Evolutionary conservation across 2,113 vertebrate genomes (phyloP), one percentile per base, ranked within the genome.

Genomic region (Alethe diademata): DNA sequence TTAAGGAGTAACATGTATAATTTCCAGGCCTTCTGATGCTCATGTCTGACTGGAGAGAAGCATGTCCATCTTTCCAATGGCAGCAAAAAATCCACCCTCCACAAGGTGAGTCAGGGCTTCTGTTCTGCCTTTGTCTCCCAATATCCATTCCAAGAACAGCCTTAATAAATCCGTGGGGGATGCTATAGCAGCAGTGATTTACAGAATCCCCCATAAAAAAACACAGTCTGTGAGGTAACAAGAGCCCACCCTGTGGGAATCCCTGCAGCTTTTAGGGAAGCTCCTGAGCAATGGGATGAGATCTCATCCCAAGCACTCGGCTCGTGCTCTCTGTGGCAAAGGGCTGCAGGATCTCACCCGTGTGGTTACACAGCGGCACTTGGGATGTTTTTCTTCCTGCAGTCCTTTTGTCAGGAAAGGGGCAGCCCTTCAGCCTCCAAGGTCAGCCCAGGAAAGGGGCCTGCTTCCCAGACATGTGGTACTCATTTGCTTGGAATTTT

Each of bases 341-440:
- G 50, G 86, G 91, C 73, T 4, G 3, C n/a, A 2, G 71, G 5
- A 3, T 58, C 79, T 80, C 36, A 17, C 24, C 50, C 9, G 0
- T 0, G 0, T 0, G 9, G 18, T 64, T 48, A 3, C 6, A 0
- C 7, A 0, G 64, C 0, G 0, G 54, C 54, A 10, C 20, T 16
- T 0, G 9, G 69, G 80, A 33, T 91, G 61, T 80, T 89, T 95
- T 74, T 8, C 67, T 62, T 80, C 50, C 45, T 56, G 24, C 69
- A 54, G 2, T 29, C 48, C 56, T 78, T 96, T 60, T 71, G 65
- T 89, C 81, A 47, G 81, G 48, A 64, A 56, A n/a, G 73, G 84
- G 70, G 78, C 84, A 89, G 67, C 71, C 25, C 2, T 40, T 86
- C 38, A 26, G 45, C 73, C 69, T 43, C 72, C 3, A 69, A 51